These are phyloP conservation scores for Saguinus midas DNA, from an alignment of 2,113 vertebrate genomes.

Conservation along the genomic window DNA sequence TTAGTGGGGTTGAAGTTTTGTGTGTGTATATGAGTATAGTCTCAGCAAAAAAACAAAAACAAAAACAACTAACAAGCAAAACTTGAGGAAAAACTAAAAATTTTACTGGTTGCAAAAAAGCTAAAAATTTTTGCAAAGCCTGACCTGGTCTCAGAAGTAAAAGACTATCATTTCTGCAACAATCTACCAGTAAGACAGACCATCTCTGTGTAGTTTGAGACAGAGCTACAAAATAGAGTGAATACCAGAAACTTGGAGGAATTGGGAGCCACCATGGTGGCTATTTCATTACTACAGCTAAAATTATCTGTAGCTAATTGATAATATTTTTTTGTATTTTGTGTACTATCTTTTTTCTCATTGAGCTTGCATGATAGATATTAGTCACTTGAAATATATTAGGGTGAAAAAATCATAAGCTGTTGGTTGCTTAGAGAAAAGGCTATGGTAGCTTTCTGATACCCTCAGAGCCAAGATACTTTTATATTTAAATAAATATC, in stretches of 20 bases:
- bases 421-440: not conserved
- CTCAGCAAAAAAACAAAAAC: not conserved
- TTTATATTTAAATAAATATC: not conserved
- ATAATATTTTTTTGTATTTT: not conserved
- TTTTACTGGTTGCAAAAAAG: not conserved
- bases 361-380: not conserved
- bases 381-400: not conserved
- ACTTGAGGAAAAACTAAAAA: not conserved
- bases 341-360: not conserved
- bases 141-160: not conserved
- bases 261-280: not conserved
- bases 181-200: not conserved
- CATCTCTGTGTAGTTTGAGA: not conserved
- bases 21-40: not conserved
- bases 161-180: not conserved
- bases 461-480: not conserved
- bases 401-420: not conserved
- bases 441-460: not conserved
- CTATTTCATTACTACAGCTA: not conserved
- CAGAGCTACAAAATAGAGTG: not conserved
- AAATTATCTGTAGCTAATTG: not conserved
- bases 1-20: not conserved
- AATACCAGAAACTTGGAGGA: not conserved
- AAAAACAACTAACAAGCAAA: too few species aligned
- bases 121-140: not conserved